Conservation (phyloP, 2,113 vertebrate genomes). For the Meriones unguiculatus region DNA sequence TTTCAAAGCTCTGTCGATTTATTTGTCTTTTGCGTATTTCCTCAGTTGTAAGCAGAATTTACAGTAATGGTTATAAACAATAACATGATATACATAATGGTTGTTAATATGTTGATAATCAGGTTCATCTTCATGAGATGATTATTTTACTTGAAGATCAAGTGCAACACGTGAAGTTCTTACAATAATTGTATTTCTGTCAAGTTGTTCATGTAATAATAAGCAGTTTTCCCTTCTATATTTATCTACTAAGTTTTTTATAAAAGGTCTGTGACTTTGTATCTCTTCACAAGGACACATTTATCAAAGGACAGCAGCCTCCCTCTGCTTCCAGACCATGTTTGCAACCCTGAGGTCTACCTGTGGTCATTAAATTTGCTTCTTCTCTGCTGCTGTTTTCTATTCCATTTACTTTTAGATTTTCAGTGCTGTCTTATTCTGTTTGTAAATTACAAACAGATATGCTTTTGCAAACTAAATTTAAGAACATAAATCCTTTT, state of each 20-base stretch:
- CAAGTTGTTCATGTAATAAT: background rate
- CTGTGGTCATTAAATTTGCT: background rate
- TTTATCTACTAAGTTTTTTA: background rate
- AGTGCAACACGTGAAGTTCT: background rate
- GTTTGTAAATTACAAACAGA: background rate
- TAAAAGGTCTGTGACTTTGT: background rate
- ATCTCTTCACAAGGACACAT: background rate
- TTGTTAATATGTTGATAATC: background rate
- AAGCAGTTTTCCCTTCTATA: background rate
- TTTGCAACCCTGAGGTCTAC: background rate
- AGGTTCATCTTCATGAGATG: background rate
- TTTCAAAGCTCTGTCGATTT: background rate
- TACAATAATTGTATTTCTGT: background rate
- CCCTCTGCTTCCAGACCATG: background rate
- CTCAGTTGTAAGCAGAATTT: background rate
- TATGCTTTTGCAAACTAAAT: background rate
- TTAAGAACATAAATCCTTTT: background rate
- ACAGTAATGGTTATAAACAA: background rate
- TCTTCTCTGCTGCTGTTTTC: background rate
- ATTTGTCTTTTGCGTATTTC: background rate
- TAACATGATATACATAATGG: background rate
- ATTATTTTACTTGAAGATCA: background rate
- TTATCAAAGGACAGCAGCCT: background rate
- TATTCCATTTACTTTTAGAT: background rate
- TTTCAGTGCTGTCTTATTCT: background rate